These are phyloP conservation scores for Pteromalus puparum DNA, from an alignment of 1,140 invertebrate species.

Conservation along the genomic window DNA sequence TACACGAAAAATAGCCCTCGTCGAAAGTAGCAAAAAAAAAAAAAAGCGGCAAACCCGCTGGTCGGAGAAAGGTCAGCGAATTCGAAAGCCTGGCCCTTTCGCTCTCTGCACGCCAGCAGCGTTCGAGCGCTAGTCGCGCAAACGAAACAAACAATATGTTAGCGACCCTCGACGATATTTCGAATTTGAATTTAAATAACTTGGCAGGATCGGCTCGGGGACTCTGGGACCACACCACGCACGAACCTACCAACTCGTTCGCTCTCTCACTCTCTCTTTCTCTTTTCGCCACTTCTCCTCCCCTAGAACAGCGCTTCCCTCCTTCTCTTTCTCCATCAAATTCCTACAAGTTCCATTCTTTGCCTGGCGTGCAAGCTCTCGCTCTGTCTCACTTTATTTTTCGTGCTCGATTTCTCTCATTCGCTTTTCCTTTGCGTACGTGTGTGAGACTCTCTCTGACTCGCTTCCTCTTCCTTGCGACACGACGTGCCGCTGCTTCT, in stretches of 20 bases:
- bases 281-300: slow-evolving; percentile 41
- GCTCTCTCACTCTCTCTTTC: slow-evolving; percentile 49
- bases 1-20: slow-evolving; percentile 25
- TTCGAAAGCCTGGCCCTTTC: slow-evolving; percentile 39
- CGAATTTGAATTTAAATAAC: slow-evolving; percentile 77
- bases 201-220: slow-evolving; percentile 76
- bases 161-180: slow-evolving; percentile 76
- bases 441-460: background rate
- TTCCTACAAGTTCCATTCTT: slow-evolving; percentile 43
- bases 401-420: slow-evolving; percentile 58
- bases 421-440: slow-evolving; percentile 52
- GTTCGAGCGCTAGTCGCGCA: slow-evolving; percentile 41
- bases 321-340: slow-evolving; percentile 36
- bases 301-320: slow-evolving; percentile 9
- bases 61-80: slow-evolving; percentile 22
- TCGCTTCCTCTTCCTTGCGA: background rate
- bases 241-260: slow-evolving; percentile 57
- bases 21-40: slow-evolving; percentile 22
- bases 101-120: background rate
- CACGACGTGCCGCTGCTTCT: slow-evolving; percentile 18
- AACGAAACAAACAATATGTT: slow-evolving; percentile 77
- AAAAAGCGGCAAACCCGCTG: background rate
- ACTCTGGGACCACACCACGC: slow-evolving; percentile 74
- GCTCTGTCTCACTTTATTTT: slow-evolving; percentile 55
- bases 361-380: slow-evolving; percentile 41